These are phyloP conservation scores for Phylloscopus whistleri DNA, from an alignment of 2,113 vertebrate species.

Conservation along the genomic window DNA sequence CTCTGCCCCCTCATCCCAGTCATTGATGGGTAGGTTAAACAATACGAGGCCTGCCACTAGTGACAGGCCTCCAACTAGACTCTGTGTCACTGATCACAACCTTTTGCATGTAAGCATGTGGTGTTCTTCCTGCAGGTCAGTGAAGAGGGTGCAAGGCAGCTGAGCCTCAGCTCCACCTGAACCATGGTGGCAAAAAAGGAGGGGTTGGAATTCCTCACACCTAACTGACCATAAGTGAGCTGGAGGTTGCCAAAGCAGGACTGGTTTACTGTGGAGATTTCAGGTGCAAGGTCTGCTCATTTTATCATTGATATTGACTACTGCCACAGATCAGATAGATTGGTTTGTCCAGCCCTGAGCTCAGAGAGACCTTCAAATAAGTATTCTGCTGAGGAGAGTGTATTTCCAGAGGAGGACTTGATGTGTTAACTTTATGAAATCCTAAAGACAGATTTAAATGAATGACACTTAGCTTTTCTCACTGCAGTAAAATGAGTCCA, in stretches of 20 bases:
- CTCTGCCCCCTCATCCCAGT: background rate
- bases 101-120: background rate
- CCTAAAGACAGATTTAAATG: background rate
- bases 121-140: background rate
- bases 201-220: background rate
- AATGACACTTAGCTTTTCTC: background rate
- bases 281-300: background rate
- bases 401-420: background rate
- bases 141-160: background rate
- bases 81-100: background rate
- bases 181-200: background rate
- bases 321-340: background rate
- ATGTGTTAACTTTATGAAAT: background rate
- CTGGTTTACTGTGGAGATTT: background rate
- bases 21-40: background rate
- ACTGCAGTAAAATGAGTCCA: constrained; percentile 28
- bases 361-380: background rate
- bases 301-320: background rate
- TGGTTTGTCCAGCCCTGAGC: background rate
- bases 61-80: background rate
- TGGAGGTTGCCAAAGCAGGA: background rate
- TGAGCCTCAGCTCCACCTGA: background rate
- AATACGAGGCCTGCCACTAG: background rate
- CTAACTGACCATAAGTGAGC: background rate
- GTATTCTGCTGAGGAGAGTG: background rate